Conservation (phyloP, 2,888 invertebrate species). For the Pollenia amentaria region DNA sequence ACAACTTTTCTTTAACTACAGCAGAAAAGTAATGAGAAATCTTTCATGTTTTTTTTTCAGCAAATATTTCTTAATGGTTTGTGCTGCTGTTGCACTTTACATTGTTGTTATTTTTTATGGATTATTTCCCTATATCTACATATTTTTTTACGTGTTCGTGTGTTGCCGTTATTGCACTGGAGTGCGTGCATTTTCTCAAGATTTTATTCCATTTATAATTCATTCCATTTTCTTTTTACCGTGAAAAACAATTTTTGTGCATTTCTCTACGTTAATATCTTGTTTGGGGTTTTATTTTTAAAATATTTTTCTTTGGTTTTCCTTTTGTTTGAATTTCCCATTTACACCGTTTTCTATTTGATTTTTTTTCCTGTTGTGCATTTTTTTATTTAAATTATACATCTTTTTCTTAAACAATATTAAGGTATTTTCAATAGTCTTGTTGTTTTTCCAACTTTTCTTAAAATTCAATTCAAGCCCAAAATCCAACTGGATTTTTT, state of each 20-base stretch:
- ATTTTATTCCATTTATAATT: not conserved
- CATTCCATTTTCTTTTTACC: not conserved
- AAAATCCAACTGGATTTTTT: constrained; percentile 34
- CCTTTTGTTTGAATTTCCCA: constrained; percentile 37
- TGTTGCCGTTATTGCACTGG: not conserved
- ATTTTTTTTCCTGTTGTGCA: not conserved
- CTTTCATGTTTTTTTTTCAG: too few relatives aligned
- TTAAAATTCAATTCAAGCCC: constrained; percentile 22
- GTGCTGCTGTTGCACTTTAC: too few relatives aligned
- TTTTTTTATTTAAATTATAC: constrained; percentile 19
- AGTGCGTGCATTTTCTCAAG: constrained; percentile 20
- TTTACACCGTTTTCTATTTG: constrained; percentile 7
- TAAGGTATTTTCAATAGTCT: constrained; percentile 25
- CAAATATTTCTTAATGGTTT: too few relatives aligned
- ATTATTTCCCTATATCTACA: too few relatives aligned
- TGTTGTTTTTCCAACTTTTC: constrained; percentile 9
- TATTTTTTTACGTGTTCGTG: not conserved
- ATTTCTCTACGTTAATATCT: constrained; percentile 21
- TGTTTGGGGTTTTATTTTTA: not conserved
- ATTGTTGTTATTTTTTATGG: too few relatives aligned
- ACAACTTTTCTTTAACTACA: too few relatives aligned
- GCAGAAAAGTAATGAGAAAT: too few relatives aligned
- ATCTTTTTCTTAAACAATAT: not conserved
- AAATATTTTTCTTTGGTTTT: constrained; percentile 21
- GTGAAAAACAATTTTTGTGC: constrained; percentile 20